Percentiles rank a stretch among this genome's conserved stretches.
These are phyloP conservation scores for Mellivora capensis DNA, from an alignment of 2,113 vertebrate species.

Conservation along the genomic window DNA sequence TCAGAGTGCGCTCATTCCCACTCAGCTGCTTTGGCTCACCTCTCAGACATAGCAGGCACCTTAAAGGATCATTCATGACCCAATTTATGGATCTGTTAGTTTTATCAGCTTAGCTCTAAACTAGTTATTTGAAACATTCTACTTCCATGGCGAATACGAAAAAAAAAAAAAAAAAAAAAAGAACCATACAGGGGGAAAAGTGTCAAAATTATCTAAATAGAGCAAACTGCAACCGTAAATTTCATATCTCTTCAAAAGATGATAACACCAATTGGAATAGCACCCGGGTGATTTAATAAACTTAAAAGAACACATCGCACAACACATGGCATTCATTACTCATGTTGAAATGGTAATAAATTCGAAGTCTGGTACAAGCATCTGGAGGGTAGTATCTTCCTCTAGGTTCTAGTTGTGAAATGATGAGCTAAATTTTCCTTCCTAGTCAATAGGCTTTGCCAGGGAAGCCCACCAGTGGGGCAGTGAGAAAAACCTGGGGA, in stretches of 20 bases:
- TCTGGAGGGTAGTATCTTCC: neutral
- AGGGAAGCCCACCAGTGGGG: neutral
- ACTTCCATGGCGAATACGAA: neutral
- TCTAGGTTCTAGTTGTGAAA: neutral
- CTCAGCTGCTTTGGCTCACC: neutral
- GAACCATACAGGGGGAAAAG: neutral
- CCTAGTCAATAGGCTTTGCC: neutral
- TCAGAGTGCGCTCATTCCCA: neutral
- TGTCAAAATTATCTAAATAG: neutral
- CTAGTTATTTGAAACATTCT: conserved; percentile 42
- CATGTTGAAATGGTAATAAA: neutral
- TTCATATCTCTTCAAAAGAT: neutral
- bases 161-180: neutral
- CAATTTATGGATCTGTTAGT: conserved; percentile 28
- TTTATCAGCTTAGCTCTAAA: conserved; percentile 53
- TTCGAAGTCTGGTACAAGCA: neutral
- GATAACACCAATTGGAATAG: neutral
- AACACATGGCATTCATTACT: neutral
- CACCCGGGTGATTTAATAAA: conserved; percentile 2
- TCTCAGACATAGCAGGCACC: neutral
- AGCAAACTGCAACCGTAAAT: neutral
- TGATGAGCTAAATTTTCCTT: neutral
- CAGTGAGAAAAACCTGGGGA: neutral
- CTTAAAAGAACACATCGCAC: neutral
- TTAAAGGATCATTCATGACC: neutral